These are phyloP conservation scores for Tinamus major DNA, from an alignment of 2,797 vertebrate genomes.

Conservation along the genomic window DNA sequence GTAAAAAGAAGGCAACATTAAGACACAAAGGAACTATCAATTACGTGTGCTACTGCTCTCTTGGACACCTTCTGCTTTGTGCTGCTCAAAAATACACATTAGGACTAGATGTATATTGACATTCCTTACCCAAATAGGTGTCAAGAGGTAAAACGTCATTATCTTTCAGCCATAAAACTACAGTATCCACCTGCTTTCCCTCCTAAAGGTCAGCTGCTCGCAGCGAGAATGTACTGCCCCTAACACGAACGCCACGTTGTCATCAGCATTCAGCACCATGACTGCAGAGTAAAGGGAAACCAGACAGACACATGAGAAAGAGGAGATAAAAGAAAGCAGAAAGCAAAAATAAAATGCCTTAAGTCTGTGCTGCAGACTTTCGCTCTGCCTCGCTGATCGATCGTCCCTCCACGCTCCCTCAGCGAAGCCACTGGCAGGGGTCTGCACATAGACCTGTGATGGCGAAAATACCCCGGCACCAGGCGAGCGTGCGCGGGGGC, in stretches of 20 bases:
- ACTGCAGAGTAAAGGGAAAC: slow-evolving; percentile 56
- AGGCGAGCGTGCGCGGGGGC: not conserved
- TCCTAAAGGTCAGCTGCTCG: slow-evolving; percentile 6
- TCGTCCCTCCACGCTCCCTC: slow-evolving; percentile 31
- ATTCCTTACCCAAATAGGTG: slow-evolving; percentile 8
- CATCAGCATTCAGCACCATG: slow-evolving; percentile 79
- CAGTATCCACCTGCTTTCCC: not conserved
- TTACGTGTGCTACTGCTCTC: not conserved
- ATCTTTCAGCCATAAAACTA: slow-evolving; percentile 29
- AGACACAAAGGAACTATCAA: not conserved
- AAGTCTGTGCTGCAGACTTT: slow-evolving; percentile 74
- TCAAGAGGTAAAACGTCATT: slow-evolving; percentile 30
- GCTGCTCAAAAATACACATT: not conserved
- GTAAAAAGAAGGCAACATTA: not conserved
- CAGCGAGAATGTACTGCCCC: slow-evolving; percentile 34
- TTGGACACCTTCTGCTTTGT: not conserved
- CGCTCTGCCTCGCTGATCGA: slow-evolving; percentile 67
- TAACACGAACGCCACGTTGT: slow-evolving; percentile 43
- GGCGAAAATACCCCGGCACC: not conserved
- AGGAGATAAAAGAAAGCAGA: slow-evolving; percentile 75
- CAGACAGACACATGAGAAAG: slow-evolving; percentile 71
- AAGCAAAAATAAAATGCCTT: slow-evolving; percentile 79
- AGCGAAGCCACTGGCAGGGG: not conserved
- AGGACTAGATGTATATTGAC: not conserved
- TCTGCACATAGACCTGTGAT: not conserved